Base-by-base conservation (phyloP, 2,113 vertebrate genomes). In the Serilophus lunatus region DNA sequence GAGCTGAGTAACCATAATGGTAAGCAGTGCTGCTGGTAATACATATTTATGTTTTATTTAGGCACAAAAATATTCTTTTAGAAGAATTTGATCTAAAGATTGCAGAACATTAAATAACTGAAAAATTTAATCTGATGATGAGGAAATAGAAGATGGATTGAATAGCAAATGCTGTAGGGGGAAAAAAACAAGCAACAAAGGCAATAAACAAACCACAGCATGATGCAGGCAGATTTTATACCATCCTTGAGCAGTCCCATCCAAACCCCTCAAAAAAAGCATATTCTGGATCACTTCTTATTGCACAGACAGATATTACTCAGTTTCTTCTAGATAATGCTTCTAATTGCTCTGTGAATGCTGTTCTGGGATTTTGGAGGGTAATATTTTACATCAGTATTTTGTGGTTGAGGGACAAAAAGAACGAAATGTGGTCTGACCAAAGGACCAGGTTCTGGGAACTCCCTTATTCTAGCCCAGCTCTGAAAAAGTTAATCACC, bases 111-210 rank as follows among this genome's bases (percentile, higher is more conserved):
- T 79, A 92, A 92, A 85, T 85, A 45, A 68, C 49, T 53, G 72
- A 90, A 94, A 76, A 92, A n/a, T 36, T 71, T 71, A 78, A 82
- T 79, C 45, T 57, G 28, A 29, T 47, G 10, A 60, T 80, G 86
- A 85, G 66, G 82, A 86, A 85, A 82, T 36, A 80, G 74, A 95
- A 93, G 75, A 79, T 45, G 33, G 31, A 80, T 93, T 88, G 75
- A 76, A 74, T 65, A 82, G 8, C 19, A 96, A 86, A 82, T 76
- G 51, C 70, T 95, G 31, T 33, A 76, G 49, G 50, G n/a, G 59
- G 28, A 1, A 65, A 69, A 35, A 79, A 88, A 13, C 42, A 83
- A 75, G 59, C 20, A 84, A 35, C 36, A 68, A 91, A 92, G 51
- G 22, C 51, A 85, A 72, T 59, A 85, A 90, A 69, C 50, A 77